These are phyloP conservation scores for Magallana ariakensis DNA, from an alignment of 1,140 invertebrate species.

Conservation along the genomic window DNA sequence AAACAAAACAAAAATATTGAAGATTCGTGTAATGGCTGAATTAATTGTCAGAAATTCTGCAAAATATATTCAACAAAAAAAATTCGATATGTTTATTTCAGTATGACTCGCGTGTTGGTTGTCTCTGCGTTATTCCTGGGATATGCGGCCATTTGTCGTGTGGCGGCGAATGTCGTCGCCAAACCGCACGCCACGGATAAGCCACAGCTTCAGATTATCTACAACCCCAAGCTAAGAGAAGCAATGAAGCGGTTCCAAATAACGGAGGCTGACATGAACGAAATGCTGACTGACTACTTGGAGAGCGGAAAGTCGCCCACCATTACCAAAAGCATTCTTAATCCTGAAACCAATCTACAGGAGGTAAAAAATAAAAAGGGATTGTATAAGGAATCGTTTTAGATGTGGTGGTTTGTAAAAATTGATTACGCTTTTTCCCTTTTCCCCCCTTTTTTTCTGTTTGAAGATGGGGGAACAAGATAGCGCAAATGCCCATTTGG, in stretches of 20 bases:
- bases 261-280: neutral
- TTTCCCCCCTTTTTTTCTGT: too few species aligned
- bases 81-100: neutral
- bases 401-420: too few species aligned
- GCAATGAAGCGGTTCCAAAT: neutral
- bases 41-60: too few species aligned
- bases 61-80: too few species aligned
- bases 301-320: neutral
- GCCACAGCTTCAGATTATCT: neutral
- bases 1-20: too few species aligned
- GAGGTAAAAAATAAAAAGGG: neutral
- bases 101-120: neutral
- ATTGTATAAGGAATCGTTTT: too few species aligned
- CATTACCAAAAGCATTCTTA: neutral
- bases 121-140: neutral
- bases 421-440: too few species aligned
- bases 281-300: neutral
- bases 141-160: neutral
- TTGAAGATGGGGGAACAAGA: too few species aligned
- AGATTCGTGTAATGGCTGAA: too few species aligned
- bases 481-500: too few species aligned
- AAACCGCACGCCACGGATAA: neutral
- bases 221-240: neutral
- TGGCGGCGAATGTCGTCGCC: neutral
- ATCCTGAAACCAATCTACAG: neutral